Conservation (phyloP, 2,888 invertebrate species). For the Timema cristinae region DNA sequence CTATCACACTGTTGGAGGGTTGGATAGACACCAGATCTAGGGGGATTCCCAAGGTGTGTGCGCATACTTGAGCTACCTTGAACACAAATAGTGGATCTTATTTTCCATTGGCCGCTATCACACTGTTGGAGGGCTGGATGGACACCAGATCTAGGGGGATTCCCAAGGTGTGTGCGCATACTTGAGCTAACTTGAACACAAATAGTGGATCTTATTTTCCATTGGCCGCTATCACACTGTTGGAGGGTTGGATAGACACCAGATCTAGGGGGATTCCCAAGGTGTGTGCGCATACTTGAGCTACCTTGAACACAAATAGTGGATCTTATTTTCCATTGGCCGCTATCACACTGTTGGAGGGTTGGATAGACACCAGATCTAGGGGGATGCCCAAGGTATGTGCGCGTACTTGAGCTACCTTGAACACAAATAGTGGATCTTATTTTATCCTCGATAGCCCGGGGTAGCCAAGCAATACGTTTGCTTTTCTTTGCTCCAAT, state of each 20-base stretch:
- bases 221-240: too few species aligned
- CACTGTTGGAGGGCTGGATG: too few species aligned
- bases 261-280: slow-evolving; percentile 66
- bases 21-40: slow-evolving; percentile 62
- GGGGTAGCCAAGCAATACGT: too few species aligned
- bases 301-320: slow-evolving; percentile 57
- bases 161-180: slow-evolving; percentile 65
- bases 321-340: too few species aligned
- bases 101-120: too few species aligned
- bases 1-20: too few species aligned
- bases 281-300: slow-evolving; percentile 69
- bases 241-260: too few species aligned
- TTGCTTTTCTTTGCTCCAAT: too few species aligned
- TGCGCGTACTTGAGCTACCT: slow-evolving; percentile 71
- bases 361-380: slow-evolving; percentile 60
- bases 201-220: too few species aligned
- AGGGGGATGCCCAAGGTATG: slow-evolving; percentile 66
- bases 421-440: slow-evolving; percentile 33
- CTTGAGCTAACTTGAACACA: slow-evolving; percentile 65
- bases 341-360: too few species aligned
- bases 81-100: too few species aligned
- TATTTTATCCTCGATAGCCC: too few species aligned
- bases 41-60: slow-evolving; percentile 65
- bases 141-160: slow-evolving; percentile 63
- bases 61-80: slow-evolving; percentile 69